These are phyloP conservation scores for Hoplostethus mediterraneus DNA, from an alignment of 2,797 vertebrate genomes.

Conservation along the genomic window DNA sequence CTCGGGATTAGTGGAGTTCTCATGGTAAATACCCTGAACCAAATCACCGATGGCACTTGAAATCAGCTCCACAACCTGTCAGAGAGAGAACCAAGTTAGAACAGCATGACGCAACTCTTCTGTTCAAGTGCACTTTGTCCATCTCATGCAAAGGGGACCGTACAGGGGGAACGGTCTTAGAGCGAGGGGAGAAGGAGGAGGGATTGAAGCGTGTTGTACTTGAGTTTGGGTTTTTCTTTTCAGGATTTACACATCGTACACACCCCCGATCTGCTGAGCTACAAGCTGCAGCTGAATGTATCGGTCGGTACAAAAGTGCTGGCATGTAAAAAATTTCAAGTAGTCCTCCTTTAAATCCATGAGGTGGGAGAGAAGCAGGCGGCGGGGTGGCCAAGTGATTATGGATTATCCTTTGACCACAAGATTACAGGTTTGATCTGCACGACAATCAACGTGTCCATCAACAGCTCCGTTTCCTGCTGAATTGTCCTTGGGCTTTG, in stretches of 20 bases:
- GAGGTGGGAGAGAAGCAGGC: background rate
- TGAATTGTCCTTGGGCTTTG: constrained; percentile 26
- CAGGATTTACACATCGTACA: background rate
- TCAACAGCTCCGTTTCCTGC: constrained; percentile 7
- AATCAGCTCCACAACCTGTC: constrained; percentile 96
- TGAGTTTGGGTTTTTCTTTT: no score
- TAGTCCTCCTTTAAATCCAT: background rate
- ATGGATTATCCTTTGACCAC: background rate
- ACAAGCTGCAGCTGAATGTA: background rate
- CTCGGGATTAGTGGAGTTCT: constrained; percentile 87
- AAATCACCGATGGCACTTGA: constrained; percentile 96
- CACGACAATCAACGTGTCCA: constrained; percentile 21
- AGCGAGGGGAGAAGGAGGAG: no score
- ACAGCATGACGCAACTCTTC: constrained; percentile 11
- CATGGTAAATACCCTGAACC: constrained; percentile 95
- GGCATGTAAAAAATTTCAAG: background rate
- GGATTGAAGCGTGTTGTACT: no score
- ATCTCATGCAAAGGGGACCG: no score
- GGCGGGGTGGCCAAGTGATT: background rate
- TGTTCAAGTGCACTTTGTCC: no score
- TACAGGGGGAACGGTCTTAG: no score
- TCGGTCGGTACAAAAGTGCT: background rate
- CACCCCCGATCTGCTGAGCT: no score
- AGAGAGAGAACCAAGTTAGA: constrained; percentile 27
- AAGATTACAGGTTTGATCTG: constrained; percentile 2